Base-by-base conservation (phyloP, 2,113 vertebrate species). In the Tyrannus savana region DNA sequence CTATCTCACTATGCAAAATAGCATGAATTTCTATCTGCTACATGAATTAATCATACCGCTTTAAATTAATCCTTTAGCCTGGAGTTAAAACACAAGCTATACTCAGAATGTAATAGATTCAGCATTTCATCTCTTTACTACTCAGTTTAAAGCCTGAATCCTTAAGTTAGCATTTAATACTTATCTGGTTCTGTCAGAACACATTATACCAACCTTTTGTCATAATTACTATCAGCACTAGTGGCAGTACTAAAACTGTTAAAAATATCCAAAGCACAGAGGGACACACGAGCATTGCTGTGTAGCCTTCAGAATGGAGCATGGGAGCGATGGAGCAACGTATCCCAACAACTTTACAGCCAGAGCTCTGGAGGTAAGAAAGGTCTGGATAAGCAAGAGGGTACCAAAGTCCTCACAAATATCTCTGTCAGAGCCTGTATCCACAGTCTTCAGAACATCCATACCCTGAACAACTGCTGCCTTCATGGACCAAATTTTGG, bases 81-180 rank as follows among this genome's bases (percentile, higher is more conserved):
- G 18, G 62, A 87, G 67, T 76, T 68, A 78, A 92, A 86, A 42
- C 27, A 56, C 31, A 74, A 86, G 46, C 74, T 68, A n/a, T 17
- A 79, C 47, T 92, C 41, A 30, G 37, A 91, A 91, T 53, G n/a
- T 60, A 81, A 76, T 3, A 87, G 55, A 72, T 73, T 69, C 25
- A 75, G 66, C 46, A 84, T 64, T 87, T 95, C 9, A n/a, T 81
- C 46, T 81, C 63, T 84, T 71, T 47, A 67, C 39, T 77, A 23
- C 42, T 75, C 82, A 53, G 58, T 87, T 94, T 52, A 74, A 91
- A 85, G 71, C n/a, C 62, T 59, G 62, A 82, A 84, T 82, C 35
- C 53, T 41, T 64, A 84, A 91, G 78, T 49, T 60, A 66, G n/a
- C 53, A 76, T 82, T 91, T 94, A 96, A 85, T 67, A 62, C 66